Evolutionary conservation across 2,888 invertebrate genomes (phyloP).

Genomic region (Panopea generosa): DNA sequence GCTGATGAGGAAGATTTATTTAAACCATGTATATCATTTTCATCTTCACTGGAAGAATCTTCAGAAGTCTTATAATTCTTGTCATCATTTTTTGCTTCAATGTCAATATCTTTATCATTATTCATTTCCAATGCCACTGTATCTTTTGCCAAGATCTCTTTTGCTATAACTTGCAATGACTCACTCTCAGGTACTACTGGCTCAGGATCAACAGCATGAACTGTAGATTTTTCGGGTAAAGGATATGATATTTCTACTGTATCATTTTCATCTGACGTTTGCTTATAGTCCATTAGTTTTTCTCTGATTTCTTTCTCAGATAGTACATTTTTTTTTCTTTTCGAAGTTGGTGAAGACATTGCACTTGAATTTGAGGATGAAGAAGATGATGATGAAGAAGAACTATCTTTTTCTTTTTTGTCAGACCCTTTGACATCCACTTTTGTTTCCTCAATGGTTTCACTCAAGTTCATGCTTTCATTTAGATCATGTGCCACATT

Average conservation of each 20-base stretch:
- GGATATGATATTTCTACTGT: too few species aligned
- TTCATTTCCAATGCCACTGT: background rate
- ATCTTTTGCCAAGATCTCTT: background rate
- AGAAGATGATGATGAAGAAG: constrained; percentile 3
- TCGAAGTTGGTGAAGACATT: too few species aligned
- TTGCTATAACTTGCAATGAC: background rate
- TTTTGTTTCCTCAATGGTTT: too few species aligned
- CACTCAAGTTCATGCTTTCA: too few species aligned
- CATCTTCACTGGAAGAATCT: background rate
- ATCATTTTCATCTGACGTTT: too few species aligned
- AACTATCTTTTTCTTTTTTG: background rate
- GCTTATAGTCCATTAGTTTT: too few species aligned
- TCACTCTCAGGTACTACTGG: background rate
- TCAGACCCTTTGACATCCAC: background rate
- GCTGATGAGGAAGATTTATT: constrained; percentile 23
- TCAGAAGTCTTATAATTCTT: background rate
- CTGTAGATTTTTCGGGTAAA: too few species aligned
- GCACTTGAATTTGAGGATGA: background rate
- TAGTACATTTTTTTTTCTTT: too few species aligned
- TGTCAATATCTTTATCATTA: background rate
- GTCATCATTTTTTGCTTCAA: background rate
- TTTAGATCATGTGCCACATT: too few species aligned
- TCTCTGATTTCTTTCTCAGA: too few species aligned
- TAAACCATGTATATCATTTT: background rate
- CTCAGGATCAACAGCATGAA: too few species aligned